Percentiles rank a stretch among this genome's conserved stretches.
Evolutionary conservation across 2,113 vertebrate species (phyloP).

Genomic region (Gobius niger): DNA sequence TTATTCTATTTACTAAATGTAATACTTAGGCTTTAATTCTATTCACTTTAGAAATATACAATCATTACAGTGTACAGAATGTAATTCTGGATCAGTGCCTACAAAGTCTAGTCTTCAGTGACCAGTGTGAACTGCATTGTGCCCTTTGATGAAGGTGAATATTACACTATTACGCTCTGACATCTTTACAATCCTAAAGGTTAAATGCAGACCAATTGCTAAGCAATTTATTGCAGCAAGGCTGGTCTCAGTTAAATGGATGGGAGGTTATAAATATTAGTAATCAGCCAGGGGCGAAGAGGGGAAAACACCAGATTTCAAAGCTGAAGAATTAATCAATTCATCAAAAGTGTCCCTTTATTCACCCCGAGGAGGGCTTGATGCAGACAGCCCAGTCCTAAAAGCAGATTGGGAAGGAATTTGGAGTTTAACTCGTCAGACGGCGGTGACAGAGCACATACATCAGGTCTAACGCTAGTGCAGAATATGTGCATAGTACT

Average conservation of each 20-base stretch:
- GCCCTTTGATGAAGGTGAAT: slow-evolving; percentile 58
- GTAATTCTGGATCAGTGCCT: background rate
- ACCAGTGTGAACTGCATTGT: slow-evolving; percentile 29
- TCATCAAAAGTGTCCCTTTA: slow-evolving; percentile 77
- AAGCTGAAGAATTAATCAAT: slow-evolving; percentile 75
- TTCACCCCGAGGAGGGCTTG: slow-evolving; percentile 63
- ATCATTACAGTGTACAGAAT: background rate
- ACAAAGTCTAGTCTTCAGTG: slow-evolving; percentile 30
- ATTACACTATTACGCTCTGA: slow-evolving; percentile 60
- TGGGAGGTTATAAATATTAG: slow-evolving; percentile 81
- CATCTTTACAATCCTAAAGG: slow-evolving; percentile 72
- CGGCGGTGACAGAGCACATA: slow-evolving; percentile 51
- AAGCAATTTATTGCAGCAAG: slow-evolving; percentile 69
- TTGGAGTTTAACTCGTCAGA: slow-evolving; percentile 48
- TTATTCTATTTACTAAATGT: background rate
- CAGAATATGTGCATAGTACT: slow-evolving; percentile 10
- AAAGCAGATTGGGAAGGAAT: slow-evolving; percentile 64
- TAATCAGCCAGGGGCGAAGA: slow-evolving; percentile 54
- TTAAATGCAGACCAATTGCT: slow-evolving; percentile 73
- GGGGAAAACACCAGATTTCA: slow-evolving; percentile 71
- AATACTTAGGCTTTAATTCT: background rate
- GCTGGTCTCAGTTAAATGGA: slow-evolving; percentile 70
- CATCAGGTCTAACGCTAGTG: slow-evolving; percentile 48
- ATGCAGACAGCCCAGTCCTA: slow-evolving; percentile 58
- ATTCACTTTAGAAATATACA: background rate